A percentile compares a stretch with the other conserved stretches of the same genome.
Evolutionary conservation across 1,140 invertebrate genomes (phyloP).

Genomic region (Cheumatopsyche charites): DNA sequence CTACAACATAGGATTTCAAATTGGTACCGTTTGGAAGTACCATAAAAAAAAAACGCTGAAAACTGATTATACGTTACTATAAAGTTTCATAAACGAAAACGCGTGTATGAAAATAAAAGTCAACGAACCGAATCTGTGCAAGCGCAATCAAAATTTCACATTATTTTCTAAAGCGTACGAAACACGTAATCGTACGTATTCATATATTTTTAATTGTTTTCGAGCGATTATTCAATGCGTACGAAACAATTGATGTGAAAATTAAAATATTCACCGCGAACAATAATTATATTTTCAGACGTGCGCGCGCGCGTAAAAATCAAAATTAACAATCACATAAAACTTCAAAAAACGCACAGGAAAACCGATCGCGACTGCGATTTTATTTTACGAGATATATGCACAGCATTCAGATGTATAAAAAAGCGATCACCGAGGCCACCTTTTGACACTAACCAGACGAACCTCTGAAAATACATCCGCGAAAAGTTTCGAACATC

Average conservation of each 20-base stretch:
- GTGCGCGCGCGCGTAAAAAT: no score
- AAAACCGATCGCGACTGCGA: no score
- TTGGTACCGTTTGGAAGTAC: neutral
- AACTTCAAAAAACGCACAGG: no score
- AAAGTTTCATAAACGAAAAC: neutral
- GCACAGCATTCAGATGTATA: no score
- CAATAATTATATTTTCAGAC: no score
- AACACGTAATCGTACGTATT: neutral
- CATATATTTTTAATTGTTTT: no score
- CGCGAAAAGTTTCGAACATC: neutral
- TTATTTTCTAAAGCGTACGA: conserved; percentile 7
- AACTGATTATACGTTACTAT: neutral
- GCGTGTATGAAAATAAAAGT: conserved; percentile 17
- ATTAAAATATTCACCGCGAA: no score
- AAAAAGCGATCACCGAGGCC: no score
- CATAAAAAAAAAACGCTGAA: neutral
- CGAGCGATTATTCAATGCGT: no score
- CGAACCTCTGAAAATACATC: conserved; percentile 12
- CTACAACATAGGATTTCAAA: neutral
- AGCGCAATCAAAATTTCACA: conserved; percentile 19
- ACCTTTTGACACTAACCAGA: conserved; percentile 19
- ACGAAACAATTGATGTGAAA: no score
- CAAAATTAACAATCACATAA: no score
- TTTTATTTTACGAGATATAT: no score
- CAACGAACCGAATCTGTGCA: conserved; percentile 23